A percentile compares a stretch with the other conserved stretches of the same genome.
These are phyloP conservation scores for Catostylus mosaicus DNA, from an alignment of 30 jellyfish, hydroid and myxozoan species.

Conservation along the genomic window DNA sequence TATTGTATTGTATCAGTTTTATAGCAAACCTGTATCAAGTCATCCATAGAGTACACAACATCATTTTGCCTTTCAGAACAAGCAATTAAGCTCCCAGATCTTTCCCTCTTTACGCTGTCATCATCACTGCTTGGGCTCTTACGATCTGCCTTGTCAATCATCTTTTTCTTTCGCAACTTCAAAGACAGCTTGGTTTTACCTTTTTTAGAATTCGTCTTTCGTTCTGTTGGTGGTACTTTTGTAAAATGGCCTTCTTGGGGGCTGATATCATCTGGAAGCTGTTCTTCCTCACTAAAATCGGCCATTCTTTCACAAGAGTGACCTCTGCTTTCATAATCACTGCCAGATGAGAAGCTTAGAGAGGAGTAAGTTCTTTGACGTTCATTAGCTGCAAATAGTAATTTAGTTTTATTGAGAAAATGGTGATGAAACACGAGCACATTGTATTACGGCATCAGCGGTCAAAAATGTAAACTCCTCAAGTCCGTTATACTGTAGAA, in stretches of 20 bases:
- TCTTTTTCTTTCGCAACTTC: conserved; percentile 12
- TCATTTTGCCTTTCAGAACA: background rate
- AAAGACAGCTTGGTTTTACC: conserved; percentile 34
- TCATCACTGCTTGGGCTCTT: conserved; percentile 15
- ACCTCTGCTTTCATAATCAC: conserved; percentile 46
- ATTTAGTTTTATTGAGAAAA: no score
- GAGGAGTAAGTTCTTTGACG: conserved; percentile 54
- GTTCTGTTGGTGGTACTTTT: conserved; percentile 44
- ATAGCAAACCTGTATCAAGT: conserved; percentile 13
- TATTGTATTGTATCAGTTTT: background rate
- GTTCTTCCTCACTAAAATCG: conserved; percentile 37
- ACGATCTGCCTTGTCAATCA: conserved; percentile 1
- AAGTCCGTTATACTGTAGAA: no score
- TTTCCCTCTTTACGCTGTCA: background rate
- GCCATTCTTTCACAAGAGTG: conserved; percentile 18
- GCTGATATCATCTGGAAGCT: background rate
- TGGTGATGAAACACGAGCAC: no score
- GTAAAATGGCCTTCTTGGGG: conserved; percentile 52
- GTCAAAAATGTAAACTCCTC: no score
- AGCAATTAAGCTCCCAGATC: background rate
- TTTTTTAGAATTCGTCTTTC: background rate
- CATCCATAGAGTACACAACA: background rate
- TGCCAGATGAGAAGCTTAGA: conserved; percentile 52
- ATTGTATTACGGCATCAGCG: no score
- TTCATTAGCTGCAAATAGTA: background rate